Percentiles rank a stretch among this genome's conserved stretches.
Evolutionary conservation across 2,888 invertebrate species (phyloP).

Genomic region (Tiphia femorata): DNA sequence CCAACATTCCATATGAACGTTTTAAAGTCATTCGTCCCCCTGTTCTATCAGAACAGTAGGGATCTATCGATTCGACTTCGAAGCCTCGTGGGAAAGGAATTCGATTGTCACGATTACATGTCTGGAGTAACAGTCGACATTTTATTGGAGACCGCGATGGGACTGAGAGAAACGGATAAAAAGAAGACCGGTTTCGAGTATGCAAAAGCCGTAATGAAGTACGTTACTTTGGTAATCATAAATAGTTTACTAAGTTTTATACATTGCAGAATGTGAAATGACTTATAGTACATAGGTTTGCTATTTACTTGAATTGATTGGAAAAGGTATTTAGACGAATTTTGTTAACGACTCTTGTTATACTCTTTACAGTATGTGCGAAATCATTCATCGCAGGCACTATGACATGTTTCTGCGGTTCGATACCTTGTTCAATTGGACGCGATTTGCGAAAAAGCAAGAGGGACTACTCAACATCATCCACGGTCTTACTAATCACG

Average conservation of each 20-base stretch:
- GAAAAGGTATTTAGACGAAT: no score
- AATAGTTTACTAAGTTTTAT: no score
- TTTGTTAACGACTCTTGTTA: no score
- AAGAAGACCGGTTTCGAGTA: slow-evolving; percentile 71
- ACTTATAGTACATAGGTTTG: no score
- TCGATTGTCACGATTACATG: slow-evolving; percentile 72
- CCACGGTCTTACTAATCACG: slow-evolving; percentile 70
- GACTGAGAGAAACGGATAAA: slow-evolving; percentile 68
- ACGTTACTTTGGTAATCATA: slow-evolving; percentile 43
- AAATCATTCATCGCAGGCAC: slow-evolving; percentile 71
- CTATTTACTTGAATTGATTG: no score
- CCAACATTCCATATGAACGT: slow-evolving; percentile 71
- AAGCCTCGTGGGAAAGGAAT: slow-evolving; percentile 66
- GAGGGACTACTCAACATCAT: slow-evolving; percentile 68
- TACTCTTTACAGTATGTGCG: slow-evolving; percentile 71
- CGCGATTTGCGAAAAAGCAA: slow-evolving; percentile 69
- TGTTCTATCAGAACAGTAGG: slow-evolving; percentile 70
- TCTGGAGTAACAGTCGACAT: slow-evolving; percentile 71
- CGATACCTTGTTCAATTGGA: slow-evolving; percentile 69
- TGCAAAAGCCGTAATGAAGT: slow-evolving; percentile 74
- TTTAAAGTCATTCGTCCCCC: slow-evolving; percentile 71
- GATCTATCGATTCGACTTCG: slow-evolving; percentile 65
- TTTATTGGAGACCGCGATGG: slow-evolving; percentile 73
- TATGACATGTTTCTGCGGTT: slow-evolving; percentile 69
- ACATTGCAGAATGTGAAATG: no score